These are phyloP conservation scores for Petrocephalus sullivani DNA, from an alignment of 2,797 vertebrate genomes.

Conservation along the genomic window DNA sequence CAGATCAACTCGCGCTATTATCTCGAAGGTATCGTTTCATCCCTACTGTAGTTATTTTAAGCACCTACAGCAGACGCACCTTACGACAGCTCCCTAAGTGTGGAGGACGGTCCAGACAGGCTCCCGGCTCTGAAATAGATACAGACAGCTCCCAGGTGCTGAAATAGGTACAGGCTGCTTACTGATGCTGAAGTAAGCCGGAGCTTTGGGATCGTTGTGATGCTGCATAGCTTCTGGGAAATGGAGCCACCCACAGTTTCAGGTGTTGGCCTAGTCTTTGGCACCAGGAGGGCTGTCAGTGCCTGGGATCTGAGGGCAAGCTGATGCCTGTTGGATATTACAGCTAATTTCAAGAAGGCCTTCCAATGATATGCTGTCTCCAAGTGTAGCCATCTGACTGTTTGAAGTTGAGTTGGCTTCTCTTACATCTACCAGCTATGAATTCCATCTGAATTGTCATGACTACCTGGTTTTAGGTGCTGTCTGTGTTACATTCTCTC, in stretches of 20 bases:
- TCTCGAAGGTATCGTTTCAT: not conserved
- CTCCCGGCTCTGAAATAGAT: not conserved
- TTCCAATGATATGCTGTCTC: not conserved
- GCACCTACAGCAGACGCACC: not conserved
- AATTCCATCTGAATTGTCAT: not conserved
- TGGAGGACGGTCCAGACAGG: not conserved
- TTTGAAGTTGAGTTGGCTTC: not conserved
- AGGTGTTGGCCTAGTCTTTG: not conserved
- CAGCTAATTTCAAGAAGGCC: not conserved
- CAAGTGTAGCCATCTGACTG: not conserved
- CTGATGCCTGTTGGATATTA: not conserved
- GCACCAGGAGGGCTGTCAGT: not conserved
- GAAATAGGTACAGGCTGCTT: not conserved
- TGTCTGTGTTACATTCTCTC: not conserved
- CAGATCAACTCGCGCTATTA: not conserved
- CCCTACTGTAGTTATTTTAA: not conserved
- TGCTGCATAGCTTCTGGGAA: not conserved
- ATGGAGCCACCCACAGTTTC: not conserved
- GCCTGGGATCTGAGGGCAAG: not conserved
- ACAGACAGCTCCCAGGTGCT: not conserved
- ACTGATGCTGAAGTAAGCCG: not conserved
- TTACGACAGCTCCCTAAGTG: not conserved
- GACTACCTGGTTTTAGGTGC: not conserved
- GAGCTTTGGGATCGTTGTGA: not conserved
- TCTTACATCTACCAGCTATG: not conserved